These are phyloP conservation scores for Phycodurus eques DNA, from an alignment of 2,113 vertebrate species.

Conservation along the genomic window DNA sequence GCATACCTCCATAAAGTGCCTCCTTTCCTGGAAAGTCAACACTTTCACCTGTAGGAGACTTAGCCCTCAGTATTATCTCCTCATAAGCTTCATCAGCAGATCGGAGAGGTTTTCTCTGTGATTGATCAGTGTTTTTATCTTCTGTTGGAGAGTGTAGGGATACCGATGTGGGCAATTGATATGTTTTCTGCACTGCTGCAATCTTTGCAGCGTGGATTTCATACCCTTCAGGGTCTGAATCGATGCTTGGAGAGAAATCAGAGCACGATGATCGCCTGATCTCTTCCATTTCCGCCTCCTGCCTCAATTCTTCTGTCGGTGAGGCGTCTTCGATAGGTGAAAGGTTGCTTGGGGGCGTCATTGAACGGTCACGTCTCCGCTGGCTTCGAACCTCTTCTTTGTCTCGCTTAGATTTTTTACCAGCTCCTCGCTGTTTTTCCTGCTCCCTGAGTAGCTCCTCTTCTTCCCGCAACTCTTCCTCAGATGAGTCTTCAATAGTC, in stretches of 20 bases:
- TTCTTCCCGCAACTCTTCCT: slow-evolving; percentile 93
- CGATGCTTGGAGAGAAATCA: slow-evolving; percentile 96
- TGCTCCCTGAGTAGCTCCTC: slow-evolving; percentile 92
- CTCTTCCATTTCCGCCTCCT: slow-evolving; percentile 98
- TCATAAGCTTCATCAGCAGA: slow-evolving; percentile 94
- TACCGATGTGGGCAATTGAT: slow-evolving; percentile 87
- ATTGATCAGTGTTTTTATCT: slow-evolving; percentile 67
- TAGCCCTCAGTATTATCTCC: slow-evolving; percentile 86
- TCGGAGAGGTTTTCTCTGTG: slow-evolving; percentile 77
- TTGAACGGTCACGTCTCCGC: slow-evolving; percentile 87
- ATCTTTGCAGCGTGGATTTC: slow-evolving; percentile 91
- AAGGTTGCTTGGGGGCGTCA: slow-evolving; percentile 93
- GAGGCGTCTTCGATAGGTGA: slow-evolving; percentile 98
- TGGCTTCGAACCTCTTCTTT: slow-evolving; percentile 94
- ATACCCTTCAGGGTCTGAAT: slow-evolving; percentile 93
- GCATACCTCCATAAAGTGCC: slow-evolving; percentile 89
- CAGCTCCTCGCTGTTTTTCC: slow-evolving; percentile 90
- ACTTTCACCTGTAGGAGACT: slow-evolving; percentile 76
- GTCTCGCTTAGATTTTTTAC: slow-evolving; percentile 95
- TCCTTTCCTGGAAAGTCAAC: slow-evolving; percentile 85
- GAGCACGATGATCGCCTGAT: slow-evolving; percentile 94
- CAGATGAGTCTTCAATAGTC: slow-evolving; percentile 97
- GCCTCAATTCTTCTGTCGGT: slow-evolving; percentile 92
- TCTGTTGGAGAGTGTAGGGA: slow-evolving; percentile 92
- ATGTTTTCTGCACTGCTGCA: slow-evolving; percentile 90